These are phyloP conservation scores for Apodemia zela DNA, from an alignment of 2,888 invertebrate species.

Conservation along the genomic window DNA sequence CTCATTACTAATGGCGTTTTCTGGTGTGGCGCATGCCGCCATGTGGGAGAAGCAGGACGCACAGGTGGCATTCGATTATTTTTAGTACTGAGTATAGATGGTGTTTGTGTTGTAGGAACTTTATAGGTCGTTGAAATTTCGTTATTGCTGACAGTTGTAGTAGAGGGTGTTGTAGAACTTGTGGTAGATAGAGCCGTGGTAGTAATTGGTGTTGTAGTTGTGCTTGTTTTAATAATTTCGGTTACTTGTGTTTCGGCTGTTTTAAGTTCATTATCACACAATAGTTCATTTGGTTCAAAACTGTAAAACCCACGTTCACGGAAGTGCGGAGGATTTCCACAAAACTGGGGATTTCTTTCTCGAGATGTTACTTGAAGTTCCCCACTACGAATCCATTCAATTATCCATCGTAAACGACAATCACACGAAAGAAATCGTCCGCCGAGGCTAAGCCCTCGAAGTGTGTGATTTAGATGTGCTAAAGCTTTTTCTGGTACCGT, in stretches of 20 bases:
- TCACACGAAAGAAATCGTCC: slow-evolving; percentile 94
- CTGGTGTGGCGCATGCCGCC: slow-evolving; percentile 78
- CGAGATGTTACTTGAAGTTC: slow-evolving; percentile 95
- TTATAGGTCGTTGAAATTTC: slow-evolving; percentile 42
- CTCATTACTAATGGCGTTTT: slow-evolving; percentile 87
- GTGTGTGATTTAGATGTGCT: slow-evolving; percentile 87
- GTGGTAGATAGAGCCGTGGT: slow-evolving; percentile 42
- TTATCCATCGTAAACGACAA: slow-evolving; percentile 92
- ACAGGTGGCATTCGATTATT: slow-evolving; percentile 53
- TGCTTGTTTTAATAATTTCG: slow-evolving; percentile 40
- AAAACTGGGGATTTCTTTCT: slow-evolving; percentile 95
- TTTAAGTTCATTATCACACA: slow-evolving; percentile 75
- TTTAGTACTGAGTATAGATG: slow-evolving; percentile 53
- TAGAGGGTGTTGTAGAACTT: slow-evolving; percentile 36
- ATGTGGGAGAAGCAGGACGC: slow-evolving; percentile 63
- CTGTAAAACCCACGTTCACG: slow-evolving; percentile 92
- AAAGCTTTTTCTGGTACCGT: slow-evolving; percentile 91
- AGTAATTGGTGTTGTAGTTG: slow-evolving; percentile 43
- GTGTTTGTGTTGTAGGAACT: slow-evolving; percentile 41
- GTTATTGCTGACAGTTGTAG: slow-evolving; percentile 41
- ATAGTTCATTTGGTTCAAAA: slow-evolving; percentile 88
- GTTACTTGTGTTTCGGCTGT: slow-evolving; percentile 41
- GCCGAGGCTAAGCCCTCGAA: slow-evolving; percentile 92
- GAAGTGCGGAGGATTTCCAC: slow-evolving; percentile 90
- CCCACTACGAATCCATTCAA: slow-evolving; percentile 92